These are phyloP conservation scores for Drosophila vallismaia DNA, from an alignment of 2,888 invertebrate genomes.

Conservation along the genomic window DNA sequence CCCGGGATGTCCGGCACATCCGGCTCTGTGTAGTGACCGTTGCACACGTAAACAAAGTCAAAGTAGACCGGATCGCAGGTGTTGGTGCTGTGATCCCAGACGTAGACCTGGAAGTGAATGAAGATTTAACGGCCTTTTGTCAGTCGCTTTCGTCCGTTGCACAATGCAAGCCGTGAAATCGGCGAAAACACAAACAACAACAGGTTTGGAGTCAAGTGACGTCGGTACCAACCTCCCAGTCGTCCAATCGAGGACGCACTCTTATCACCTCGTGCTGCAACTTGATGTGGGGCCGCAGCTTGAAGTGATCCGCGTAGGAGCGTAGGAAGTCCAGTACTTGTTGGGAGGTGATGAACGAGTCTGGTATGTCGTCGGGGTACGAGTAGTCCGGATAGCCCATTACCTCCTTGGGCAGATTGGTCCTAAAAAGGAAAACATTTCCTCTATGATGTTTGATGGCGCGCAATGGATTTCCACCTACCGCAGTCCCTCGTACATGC, in stretches of 20 bases:
- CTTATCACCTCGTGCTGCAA: slow-evolving; percentile 86
- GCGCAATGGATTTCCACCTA: slow-evolving; percentile 81
- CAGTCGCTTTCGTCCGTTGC: neutral
- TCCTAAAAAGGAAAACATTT: slow-evolving; percentile 85
- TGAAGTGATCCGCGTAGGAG: slow-evolving; percentile 89
- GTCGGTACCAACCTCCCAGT: slow-evolving; percentile 86
- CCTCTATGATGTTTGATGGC: too few species aligned
- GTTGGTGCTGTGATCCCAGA: slow-evolving; percentile 75
- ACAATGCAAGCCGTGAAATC: slow-evolving; percentile 6
- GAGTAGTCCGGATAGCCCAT: slow-evolving; percentile 96
- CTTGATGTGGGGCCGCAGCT: slow-evolving; percentile 87
- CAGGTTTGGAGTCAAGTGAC: slow-evolving; percentile 32
- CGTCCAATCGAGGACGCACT: slow-evolving; percentile 85
- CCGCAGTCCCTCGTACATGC: slow-evolving; percentile 96
- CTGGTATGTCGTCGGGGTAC: slow-evolving; percentile 86
- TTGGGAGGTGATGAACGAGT: slow-evolving; percentile 90
- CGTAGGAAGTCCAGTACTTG: slow-evolving; percentile 91
- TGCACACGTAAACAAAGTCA: slow-evolving; percentile 93
- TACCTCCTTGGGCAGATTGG: slow-evolving; percentile 96
- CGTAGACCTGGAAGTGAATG: slow-evolving; percentile 69
- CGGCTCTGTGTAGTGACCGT: slow-evolving; percentile 94
- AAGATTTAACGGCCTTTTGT: neutral
- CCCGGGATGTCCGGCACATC: slow-evolving; percentile 89
- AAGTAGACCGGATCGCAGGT: slow-evolving; percentile 86
- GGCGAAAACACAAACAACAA: slow-evolving; percentile 21